Percentiles rank a stretch among this genome's conserved stretches.
These are phyloP conservation scores for Oxycera nigricornis DNA, from an alignment of 2,888 invertebrate genomes.

Conservation along the genomic window DNA sequence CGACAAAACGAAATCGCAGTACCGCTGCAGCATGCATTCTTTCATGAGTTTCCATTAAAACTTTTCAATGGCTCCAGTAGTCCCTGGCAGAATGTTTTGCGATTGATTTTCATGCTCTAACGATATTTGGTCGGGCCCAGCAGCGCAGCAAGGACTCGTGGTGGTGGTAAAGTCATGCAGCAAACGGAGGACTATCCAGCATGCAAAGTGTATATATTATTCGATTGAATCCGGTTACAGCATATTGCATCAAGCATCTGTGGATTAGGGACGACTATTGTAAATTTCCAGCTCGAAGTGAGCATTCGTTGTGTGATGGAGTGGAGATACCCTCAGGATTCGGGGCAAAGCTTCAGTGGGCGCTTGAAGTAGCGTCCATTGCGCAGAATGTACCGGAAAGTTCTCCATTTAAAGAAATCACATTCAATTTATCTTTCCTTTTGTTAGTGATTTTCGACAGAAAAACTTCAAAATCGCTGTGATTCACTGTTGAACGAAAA, in stretches of 20 bases:
- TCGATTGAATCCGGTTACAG: background rate
- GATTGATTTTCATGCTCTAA: constrained; percentile 26
- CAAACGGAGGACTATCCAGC: background rate
- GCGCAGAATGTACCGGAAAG: background rate
- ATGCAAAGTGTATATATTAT: background rate
- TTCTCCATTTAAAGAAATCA: background rate
- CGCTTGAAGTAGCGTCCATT: background rate
- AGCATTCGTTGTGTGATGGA: background rate
- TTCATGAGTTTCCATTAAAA: constrained; percentile 33
- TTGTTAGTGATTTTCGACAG: no score
- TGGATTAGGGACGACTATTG: background rate
- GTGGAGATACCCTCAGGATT: background rate
- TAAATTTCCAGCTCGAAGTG: background rate
- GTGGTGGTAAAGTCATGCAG: no score
- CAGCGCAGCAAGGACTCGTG: background rate
- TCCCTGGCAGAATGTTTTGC: constrained; percentile 21
- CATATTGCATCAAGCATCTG: background rate
- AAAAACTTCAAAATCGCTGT: no score
- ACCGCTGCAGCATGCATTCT: constrained; percentile 5
- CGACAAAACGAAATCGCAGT: background rate
- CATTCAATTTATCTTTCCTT: background rate
- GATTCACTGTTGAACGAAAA: no score
- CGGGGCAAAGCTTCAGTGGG: background rate
- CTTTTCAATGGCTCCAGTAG: background rate
- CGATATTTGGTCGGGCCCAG: background rate